These are phyloP conservation scores for Cheilosia impressa DNA, from an alignment of 2,888 invertebrate genomes.

Conservation along the genomic window DNA sequence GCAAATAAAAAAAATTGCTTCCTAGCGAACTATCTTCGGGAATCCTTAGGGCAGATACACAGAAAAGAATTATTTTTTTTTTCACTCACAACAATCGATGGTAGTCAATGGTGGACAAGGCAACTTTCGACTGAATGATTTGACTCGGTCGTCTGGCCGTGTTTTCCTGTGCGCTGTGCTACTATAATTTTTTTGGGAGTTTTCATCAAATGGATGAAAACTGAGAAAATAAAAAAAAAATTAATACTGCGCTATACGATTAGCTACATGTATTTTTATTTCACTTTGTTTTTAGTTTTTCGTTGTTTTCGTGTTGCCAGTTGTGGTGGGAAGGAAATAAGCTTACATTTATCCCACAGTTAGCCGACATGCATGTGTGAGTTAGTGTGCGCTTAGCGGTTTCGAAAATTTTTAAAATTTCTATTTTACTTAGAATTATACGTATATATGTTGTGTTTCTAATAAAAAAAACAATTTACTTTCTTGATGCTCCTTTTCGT, in stretches of 20 bases:
- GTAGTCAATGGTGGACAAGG: constrained; percentile 68
- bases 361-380: constrained; percentile 6
- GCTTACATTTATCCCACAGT: constrained; percentile 48
- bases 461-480: constrained; percentile 1
- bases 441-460: not conserved
- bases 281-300: constrained; percentile 55
- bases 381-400: constrained; percentile 12
- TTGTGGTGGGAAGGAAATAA: constrained; percentile 41
- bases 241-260: constrained; percentile 26
- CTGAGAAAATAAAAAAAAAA: constrained; percentile 22
- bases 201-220: constrained; percentile 62
- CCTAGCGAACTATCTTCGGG: not conserved
- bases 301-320: constrained; percentile 47
- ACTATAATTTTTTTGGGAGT: constrained; percentile 66
- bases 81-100: constrained; percentile 55
- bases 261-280: constrained; percentile 29
- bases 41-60: constrained; percentile 12
- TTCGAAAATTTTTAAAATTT: constrained; percentile 5
- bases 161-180: constrained; percentile 53
- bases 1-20: not conserved
- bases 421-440: constrained; percentile 2
- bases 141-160: constrained; percentile 64
- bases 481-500: constrained; percentile 17
- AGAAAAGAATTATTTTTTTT: constrained; percentile 1
- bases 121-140: constrained; percentile 73